Evolutionary conservation across 2,113 vertebrate genomes (phyloP), one percentile per base, ranked within the genome.

Genomic region (Riparia riparia): DNA sequence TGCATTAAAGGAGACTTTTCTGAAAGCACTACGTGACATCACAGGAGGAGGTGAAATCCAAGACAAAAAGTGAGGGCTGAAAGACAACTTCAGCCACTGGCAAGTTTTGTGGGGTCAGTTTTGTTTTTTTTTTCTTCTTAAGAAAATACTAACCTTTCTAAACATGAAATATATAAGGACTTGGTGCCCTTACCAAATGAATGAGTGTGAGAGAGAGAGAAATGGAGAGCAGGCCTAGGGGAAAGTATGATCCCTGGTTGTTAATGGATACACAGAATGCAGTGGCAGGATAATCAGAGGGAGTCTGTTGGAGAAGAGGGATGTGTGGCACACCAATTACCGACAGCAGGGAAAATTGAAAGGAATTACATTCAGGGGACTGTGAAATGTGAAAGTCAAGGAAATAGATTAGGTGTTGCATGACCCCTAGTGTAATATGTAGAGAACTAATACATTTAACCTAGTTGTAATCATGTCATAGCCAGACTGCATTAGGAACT

Each of bases 331-430:
- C n/a, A 50, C 66, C 92, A 95, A 90, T 93, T 96, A 95, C 84
- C 7, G 37, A 90, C 70, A 96, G 94, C 90, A 93, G 82, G 78
- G 66, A 96, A 96, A 97, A 97, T 68, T 57, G 86, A 80, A 93
- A 96, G 92, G 95, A 94, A 95, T 94, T 94, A 86, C 80, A 82
- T 94, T 89, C 93, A 91, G 44, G 84, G 63, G 94, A 94, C 70
- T 91, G 81, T 96, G 87, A 97, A 97, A 94, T 92, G 78, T 89
- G 72, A 91, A 95, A 96, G 95, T 91, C 90, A 79, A 79, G 81
- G 89, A 90, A 97, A 96, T 95, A 91, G 72, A 96, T 95, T 88
- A 96, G 76, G 86, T 90, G 91, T 88, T 95, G 56, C 64, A 56
- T 94, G 95, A 97, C 92, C 91, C 96, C 92, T 94, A 92, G 77